Evolutionary conservation across 30 jellyfish, hydroid and myxozoan species (phyloP).

Genomic region (Aurelia sp.): DNA sequence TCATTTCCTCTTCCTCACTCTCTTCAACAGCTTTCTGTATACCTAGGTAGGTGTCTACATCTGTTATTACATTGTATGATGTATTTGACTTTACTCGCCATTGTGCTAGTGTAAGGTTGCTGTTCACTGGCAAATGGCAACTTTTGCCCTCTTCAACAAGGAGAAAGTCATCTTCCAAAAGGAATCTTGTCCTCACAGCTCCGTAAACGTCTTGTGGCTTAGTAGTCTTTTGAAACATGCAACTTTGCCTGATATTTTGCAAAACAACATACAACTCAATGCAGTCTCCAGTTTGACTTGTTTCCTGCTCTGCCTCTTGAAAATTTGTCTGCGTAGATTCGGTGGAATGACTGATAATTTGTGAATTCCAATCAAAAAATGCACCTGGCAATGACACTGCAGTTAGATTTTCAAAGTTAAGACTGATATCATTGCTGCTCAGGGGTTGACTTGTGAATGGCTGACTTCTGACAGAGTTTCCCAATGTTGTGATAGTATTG

Average conservation of each 20-base stretch:
- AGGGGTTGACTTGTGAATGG: no score
- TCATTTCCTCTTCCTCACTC: background rate
- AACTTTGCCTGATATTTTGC: background rate
- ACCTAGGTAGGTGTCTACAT: constrained; percentile 7
- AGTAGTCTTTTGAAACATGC: background rate
- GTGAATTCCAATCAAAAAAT: constrained; percentile 1
- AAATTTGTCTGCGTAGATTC: background rate
- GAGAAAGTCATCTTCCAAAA: background rate
- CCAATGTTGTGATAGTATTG: background rate
- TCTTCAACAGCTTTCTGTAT: background rate
- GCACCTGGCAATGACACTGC: constrained; percentile 9
- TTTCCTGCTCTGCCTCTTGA: background rate
- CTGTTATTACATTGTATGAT: background rate
- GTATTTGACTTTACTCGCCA: background rate
- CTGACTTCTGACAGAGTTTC: background rate
- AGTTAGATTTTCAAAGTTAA: background rate
- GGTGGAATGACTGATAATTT: background rate
- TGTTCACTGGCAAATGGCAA: background rate
- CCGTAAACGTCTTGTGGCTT: constrained; percentile 6
- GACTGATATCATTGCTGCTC: background rate
- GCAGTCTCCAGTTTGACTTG: background rate
- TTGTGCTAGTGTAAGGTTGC: constrained; percentile 8
- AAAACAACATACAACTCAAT: background rate
- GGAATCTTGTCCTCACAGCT: background rate
- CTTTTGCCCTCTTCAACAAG: background rate